Evolutionary conservation across 1,140 invertebrate species (phyloP).

Genomic region (Saccostrea echinata): DNA sequence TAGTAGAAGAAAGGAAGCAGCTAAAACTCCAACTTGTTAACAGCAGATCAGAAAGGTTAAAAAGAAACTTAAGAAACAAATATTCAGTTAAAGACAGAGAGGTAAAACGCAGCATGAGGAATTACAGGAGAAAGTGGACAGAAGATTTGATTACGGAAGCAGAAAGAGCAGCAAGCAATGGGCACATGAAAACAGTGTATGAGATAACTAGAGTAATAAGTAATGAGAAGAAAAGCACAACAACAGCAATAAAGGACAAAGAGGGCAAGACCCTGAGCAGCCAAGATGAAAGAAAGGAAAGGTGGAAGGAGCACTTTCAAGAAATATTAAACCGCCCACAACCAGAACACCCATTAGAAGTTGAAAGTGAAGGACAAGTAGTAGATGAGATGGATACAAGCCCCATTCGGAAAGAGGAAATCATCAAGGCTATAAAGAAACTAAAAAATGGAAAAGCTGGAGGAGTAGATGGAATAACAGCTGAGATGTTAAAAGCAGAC

Average conservation of each 20-base stretch:
- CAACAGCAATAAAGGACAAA: constrained; percentile 31
- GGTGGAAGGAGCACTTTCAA: constrained; percentile 48
- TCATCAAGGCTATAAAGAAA: constrained; percentile 48
- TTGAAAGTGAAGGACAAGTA: constrained; percentile 12
- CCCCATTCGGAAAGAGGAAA: constrained; percentile 44
- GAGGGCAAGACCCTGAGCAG: constrained; percentile 19
- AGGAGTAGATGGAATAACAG: constrained; percentile 44
- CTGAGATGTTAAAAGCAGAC: constrained; percentile 42
- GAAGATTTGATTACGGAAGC: neutral
- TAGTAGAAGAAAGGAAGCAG: constrained; percentile 47
- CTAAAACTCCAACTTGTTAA: constrained; percentile 40
- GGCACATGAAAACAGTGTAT: constrained; percentile 40
- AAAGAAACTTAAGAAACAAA: constrained; percentile 40
- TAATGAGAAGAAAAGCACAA: constrained; percentile 18
- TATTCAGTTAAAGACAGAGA: constrained; percentile 39
- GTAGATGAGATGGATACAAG: constrained; percentile 43
- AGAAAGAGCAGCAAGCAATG: constrained; percentile 43
- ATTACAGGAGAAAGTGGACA: constrained; percentile 35
- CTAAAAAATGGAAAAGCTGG: neutral
- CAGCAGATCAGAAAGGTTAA: constrained; percentile 46
- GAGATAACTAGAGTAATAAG: neutral
- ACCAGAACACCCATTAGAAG: constrained; percentile 11
- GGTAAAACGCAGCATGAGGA: constrained; percentile 40
- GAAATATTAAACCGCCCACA: constrained; percentile 46
- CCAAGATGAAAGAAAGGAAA: constrained; percentile 31